A percentile compares a stretch with the other conserved stretches of the same genome.
phyloP scores from a whole-genome alignment of 2,888 invertebrate genomes.

The Sicus ferrugineus region DNA sequence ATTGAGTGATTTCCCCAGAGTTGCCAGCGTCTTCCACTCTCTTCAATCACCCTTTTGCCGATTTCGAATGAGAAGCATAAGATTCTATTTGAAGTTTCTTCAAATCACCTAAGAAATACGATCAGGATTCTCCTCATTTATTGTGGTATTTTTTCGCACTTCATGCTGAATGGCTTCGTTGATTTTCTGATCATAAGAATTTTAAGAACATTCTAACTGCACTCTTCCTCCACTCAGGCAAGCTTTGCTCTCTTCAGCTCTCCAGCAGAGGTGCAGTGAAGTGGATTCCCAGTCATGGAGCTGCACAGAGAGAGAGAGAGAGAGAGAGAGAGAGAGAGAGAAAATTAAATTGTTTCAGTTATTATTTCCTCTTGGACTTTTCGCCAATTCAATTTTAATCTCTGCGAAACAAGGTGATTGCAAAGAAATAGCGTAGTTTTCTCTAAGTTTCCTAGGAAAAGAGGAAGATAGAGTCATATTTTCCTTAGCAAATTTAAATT shows the following conservation, averaged over 20 bases:
- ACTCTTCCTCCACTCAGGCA: background rate
- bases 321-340: background rate
- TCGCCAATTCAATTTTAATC: too few relatives aligned
- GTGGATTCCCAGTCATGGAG: background rate
- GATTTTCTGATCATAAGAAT: slow-evolving; percentile 12
- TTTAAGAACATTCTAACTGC: slow-evolving; percentile 13
- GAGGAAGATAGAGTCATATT: background rate
- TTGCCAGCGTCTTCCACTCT: background rate
- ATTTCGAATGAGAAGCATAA: too few relatives aligned
- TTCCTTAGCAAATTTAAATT: background rate
- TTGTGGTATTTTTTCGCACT: background rate
- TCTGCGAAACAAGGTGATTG: too few relatives aligned
- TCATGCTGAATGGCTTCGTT: background rate
- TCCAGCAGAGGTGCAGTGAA: background rate
- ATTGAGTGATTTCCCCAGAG: slow-evolving; percentile 5
- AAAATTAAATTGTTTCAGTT: too few relatives aligned
- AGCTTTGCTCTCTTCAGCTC: background rate
- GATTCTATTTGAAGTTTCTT: slow-evolving; percentile 10
- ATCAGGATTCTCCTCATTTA: background rate
- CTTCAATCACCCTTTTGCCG: background rate
- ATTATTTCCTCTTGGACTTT: too few relatives aligned
- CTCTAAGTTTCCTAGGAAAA: too few relatives aligned
- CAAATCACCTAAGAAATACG: background rate
- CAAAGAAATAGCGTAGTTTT: too few relatives aligned
- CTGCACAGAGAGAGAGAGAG: background rate